Evolutionary conservation across 2,113 vertebrate genomes (phyloP), one percentile per base, ranked within the genome.

Genomic region (Heterochromis multidens): DNA sequence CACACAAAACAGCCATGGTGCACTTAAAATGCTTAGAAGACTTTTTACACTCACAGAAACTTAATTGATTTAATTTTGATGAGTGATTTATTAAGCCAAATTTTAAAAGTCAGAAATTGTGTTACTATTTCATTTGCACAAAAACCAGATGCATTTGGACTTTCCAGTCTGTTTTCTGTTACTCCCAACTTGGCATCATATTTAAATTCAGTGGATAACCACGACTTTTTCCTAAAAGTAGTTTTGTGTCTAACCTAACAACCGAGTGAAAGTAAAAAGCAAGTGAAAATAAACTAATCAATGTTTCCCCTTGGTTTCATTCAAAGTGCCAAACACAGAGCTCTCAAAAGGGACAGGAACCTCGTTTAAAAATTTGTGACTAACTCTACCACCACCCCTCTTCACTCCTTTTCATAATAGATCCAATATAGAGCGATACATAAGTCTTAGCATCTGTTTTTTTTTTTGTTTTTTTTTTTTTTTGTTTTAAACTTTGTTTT

Each of bases 211-310:
- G 1, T 16, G 62, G n/a, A 21, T 21, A 11, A 1, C 14, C 1
- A 1, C 4, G 2, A 29, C 4, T 60, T 29, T 63, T 63, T 37
- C n/a, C 12, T 40, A 2, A 65, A 65, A 63, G 33, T 0, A 63
- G 11, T 37, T 5, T 62, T 13, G 61, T 0, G 19, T 63, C 31
- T n/a, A 37, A 63, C 11, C 11, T 8, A 63, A 14, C 0, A 1
- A 37, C 19, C 0, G 6, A n/a, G 19, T 13, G 21, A 63, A 63
- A 63, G 61, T 37, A 37, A 37, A 21, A 63, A 63, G 61, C 31
- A 63, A 2, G 5, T 35, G 31, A n/a, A 63, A 37, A 63, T 33
- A 63, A 35, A 63, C 31, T 4, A 35, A 35, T 21, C 19, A 0
- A 63, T 35, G 4, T 6, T 2, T 35, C 5, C n/a, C n/a, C n/a